These are phyloP conservation scores for Poeciliopsis turneri DNA, from an alignment of 2,797 vertebrate genomes.

Conservation along the genomic window DNA sequence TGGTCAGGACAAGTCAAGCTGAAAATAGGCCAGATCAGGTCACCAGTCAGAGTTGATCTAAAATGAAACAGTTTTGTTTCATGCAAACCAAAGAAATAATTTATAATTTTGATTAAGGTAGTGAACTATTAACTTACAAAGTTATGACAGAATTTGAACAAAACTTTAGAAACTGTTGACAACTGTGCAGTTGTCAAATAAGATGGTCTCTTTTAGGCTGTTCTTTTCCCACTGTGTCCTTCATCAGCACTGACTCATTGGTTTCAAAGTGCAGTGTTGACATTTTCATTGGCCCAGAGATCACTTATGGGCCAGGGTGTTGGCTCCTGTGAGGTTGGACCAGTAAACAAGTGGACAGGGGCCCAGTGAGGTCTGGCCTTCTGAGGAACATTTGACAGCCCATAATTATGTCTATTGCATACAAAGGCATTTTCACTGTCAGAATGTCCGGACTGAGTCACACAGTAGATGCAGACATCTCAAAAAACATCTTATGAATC, in stretches of 20 bases:
- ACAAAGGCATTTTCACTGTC: slow-evolving; percentile 45
- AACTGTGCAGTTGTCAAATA: slow-evolving; percentile 24
- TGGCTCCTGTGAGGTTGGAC: slow-evolving; percentile 55
- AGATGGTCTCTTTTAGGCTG: slow-evolving; percentile 22
- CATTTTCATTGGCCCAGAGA: slow-evolving; percentile 68
- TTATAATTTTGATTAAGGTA: slow-evolving; percentile 4
- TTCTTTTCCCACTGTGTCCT: slow-evolving; percentile 53
- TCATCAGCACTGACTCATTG: slow-evolving; percentile 71
- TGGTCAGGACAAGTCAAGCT: not conserved
- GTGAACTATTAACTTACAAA: slow-evolving; percentile 30
- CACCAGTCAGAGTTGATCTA: not conserved
- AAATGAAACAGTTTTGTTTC: not conserved
- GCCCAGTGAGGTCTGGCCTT: slow-evolving; percentile 48
- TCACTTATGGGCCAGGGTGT: slow-evolving; percentile 64
- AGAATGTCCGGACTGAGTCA: slow-evolving; percentile 41
- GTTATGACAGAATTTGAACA: slow-evolving; percentile 22
- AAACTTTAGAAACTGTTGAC: slow-evolving; percentile 53
- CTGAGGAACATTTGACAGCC: slow-evolving; percentile 62
- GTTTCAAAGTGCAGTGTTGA: slow-evolving; percentile 62
- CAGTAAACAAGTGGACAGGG: slow-evolving; percentile 50
- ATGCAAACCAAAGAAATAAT: slow-evolving; percentile 9
- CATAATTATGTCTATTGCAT: slow-evolving; percentile 37
- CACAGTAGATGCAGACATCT: slow-evolving; percentile 31
- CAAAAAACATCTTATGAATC: slow-evolving; percentile 5
- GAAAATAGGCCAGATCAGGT: not conserved